Conservation (phyloP, 2,113 vertebrate species). For the Catharus fuscescens region DNA sequence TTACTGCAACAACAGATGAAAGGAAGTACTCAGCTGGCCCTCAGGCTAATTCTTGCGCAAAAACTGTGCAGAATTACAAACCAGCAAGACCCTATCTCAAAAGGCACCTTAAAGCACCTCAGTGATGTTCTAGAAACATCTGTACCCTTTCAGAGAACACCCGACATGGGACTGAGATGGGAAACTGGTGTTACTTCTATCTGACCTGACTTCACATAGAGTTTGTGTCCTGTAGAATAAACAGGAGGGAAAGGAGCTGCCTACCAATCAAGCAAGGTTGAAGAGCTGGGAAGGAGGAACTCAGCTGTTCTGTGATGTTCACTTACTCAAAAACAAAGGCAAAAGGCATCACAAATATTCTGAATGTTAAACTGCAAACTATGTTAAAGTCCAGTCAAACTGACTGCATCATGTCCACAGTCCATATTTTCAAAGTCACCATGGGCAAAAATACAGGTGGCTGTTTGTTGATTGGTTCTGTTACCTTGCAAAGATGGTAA, state of each 20-base stretch:
- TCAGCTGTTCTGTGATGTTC: neutral
- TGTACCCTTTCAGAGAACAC: neutral
- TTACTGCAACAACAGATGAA: neutral
- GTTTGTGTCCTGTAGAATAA: neutral
- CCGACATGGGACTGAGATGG: accelerated
- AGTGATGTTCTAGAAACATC: neutral
- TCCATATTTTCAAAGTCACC: neutral
- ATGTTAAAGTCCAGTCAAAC: neutral
- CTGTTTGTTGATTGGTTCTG: neutral
- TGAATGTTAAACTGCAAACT: neutral
- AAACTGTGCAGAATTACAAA: neutral
- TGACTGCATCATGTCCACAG: accelerated
- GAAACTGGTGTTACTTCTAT: neutral
- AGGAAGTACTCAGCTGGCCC: neutral
- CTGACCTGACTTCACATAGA: neutral
- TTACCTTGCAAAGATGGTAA: neutral
- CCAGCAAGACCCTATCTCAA: neutral
- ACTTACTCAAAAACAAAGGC: neutral
- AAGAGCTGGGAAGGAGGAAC: neutral
- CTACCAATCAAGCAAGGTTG: neutral
- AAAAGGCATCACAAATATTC: neutral
- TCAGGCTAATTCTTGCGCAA: neutral
- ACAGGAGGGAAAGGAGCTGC: neutral
- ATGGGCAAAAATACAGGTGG: neutral
- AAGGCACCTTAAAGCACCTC: neutral